Percentiles rank a stretch among this genome's conserved stretches.
Evolutionary conservation across 2,888 invertebrate genomes (phyloP).

Genomic region (Macrosiphum euphorbiae): DNA sequence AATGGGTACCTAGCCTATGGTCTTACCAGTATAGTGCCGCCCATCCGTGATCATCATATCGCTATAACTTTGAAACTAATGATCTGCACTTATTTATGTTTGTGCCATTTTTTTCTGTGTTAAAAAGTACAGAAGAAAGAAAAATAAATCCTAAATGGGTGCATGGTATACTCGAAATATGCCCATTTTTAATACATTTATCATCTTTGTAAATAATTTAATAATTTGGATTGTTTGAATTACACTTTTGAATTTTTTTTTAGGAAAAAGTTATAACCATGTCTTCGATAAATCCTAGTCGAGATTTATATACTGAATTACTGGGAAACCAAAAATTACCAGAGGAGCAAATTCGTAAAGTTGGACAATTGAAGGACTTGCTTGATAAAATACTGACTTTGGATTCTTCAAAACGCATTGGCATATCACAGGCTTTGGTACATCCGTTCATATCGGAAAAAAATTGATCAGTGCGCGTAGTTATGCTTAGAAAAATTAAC

Average conservation of each 20-base stretch:
- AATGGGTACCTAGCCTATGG: too few relatives aligned
- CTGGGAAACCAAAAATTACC: conserved; percentile 90
- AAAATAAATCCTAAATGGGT: too few relatives aligned
- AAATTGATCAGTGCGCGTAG: conserved; percentile 73
- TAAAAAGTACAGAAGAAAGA: too few relatives aligned
- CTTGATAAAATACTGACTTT: conserved; percentile 92
- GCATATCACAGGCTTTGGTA: conserved; percentile 92
- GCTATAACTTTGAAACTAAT: too few relatives aligned
- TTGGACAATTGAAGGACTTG: conserved; percentile 91
- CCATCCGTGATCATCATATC: too few relatives aligned
- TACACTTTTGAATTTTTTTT: conserved; percentile 68
- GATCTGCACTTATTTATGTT: too few relatives aligned
- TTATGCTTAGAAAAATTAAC: conserved; percentile 52
- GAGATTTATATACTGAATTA: conserved; percentile 90
- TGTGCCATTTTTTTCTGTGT: too few relatives aligned
- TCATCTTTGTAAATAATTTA: too few relatives aligned
- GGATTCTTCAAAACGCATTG: conserved; percentile 91
- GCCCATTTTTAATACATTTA: too few relatives aligned
- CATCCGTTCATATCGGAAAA: conserved; percentile 98
- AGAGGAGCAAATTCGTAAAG: conserved; percentile 90
- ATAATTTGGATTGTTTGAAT: not conserved
- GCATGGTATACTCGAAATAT: too few relatives aligned
- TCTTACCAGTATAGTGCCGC: too few relatives aligned
- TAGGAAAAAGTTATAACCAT: conserved; percentile 98
- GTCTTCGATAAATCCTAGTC: conserved; percentile 86